Evolutionary conservation across 92 coral and sea anemone species (phyloP).

Genomic region (Ricordea florida): DNA sequence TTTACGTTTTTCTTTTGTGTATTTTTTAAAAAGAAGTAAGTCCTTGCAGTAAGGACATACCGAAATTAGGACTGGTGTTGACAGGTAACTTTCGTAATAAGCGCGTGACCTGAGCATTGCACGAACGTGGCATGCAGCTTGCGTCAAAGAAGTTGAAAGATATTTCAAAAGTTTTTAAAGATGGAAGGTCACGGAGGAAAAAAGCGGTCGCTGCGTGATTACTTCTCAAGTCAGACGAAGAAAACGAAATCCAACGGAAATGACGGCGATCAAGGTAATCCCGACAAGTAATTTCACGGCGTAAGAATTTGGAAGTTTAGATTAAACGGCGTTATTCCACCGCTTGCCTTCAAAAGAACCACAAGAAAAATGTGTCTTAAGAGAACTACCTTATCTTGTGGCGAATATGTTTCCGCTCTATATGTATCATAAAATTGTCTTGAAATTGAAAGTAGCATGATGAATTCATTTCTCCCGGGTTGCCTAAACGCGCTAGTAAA

Average conservation of each 20-base stretch:
- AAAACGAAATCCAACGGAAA: slow-evolving; percentile 1
- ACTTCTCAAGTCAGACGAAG: background rate
- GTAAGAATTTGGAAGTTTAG: background rate
- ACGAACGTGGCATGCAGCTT: background rate
- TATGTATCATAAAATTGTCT: background rate
- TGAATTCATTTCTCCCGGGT: slow-evolving; percentile 1
- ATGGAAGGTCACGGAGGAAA: slow-evolving; percentile 12
- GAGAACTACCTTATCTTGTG: background rate
- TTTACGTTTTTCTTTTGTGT: background rate
- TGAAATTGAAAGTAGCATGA: background rate
- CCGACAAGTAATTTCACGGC: background rate
- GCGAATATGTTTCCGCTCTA: background rate
- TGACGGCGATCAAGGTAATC: background rate
- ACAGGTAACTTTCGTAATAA: background rate
- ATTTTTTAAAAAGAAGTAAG: background rate
- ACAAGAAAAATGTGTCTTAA: slow-evolving; percentile 1
- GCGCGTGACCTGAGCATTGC: background rate
- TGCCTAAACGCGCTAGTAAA: background rate
- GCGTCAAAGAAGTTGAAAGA: background rate
- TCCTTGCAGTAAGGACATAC: background rate
- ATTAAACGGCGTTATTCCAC: background rate
- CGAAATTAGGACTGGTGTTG: background rate
- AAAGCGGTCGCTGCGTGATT: background rate
- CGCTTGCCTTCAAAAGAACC: background rate
- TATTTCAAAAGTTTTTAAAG: background rate